phyloP scores from a whole-genome alignment of 2,888 invertebrate genomes.

The Orchesellides sinensis region DNA sequence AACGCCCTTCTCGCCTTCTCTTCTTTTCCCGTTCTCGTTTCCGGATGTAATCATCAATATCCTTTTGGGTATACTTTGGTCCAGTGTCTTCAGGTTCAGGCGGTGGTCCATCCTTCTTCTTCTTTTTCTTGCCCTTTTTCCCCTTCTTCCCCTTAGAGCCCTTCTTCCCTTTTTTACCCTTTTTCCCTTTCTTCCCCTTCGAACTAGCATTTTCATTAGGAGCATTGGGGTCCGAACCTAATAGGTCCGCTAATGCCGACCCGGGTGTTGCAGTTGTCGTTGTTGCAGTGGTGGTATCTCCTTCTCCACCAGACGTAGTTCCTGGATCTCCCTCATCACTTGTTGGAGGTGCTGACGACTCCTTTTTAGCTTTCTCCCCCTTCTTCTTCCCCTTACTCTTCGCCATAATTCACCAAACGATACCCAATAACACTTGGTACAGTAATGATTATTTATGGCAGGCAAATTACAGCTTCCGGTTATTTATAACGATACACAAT shows the following conservation, averaged over 20 bases:
- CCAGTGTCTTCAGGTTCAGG: conserved; percentile 46
- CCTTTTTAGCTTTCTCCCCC: conserved; percentile 5
- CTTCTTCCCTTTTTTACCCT: conserved; percentile 47
- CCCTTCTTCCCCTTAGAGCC: conserved; percentile 46
- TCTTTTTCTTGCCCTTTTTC: conserved; percentile 61
- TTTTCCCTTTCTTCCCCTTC: conserved; percentile 6
- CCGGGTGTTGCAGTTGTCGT: background rate
- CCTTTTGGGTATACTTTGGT: conserved; percentile 69
- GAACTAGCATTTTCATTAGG: background rate
- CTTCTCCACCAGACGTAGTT: conserved; percentile 18
- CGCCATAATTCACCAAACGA: too few species aligned
- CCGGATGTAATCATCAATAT: conserved; percentile 62
- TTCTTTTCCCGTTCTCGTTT: conserved; percentile 61
- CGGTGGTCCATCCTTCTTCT: conserved; percentile 32
- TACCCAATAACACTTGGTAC: too few species aligned
- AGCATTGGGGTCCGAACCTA: conserved; percentile 33
- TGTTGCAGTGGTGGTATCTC: conserved; percentile 13
- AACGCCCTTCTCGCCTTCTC: conserved; percentile 51
- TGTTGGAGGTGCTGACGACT: background rate
- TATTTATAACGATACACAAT: too few species aligned
- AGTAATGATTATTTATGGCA: too few species aligned
- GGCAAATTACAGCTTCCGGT: too few species aligned
- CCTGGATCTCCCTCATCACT: conserved; percentile 6
- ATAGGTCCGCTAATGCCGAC: conserved; percentile 28
- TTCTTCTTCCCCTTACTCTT: conserved; percentile 26